Percentiles rank a stretch among this genome's conserved stretches.
Evolutionary conservation across 2,888 invertebrate genomes (phyloP).

Genomic region (Cerastis leucographa): DNA sequence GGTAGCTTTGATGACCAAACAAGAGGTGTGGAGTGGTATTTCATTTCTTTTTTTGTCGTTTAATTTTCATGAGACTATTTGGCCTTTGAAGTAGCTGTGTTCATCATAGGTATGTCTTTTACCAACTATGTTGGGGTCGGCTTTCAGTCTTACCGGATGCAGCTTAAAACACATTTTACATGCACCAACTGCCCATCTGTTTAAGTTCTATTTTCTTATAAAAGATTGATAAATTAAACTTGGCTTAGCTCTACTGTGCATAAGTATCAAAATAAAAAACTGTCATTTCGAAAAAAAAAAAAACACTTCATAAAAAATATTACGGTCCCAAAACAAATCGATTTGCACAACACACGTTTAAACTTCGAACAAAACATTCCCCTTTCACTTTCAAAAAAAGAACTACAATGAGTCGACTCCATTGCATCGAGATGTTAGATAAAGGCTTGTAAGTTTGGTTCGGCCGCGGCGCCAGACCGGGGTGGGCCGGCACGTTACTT

Average conservation of each 20-base stretch:
- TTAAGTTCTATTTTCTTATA: not conserved
- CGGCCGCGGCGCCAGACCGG: conserved; percentile 80
- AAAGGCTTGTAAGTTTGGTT: conserved; percentile 72
- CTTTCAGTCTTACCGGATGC: not conserved
- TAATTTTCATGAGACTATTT: not conserved
- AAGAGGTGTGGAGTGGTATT: conserved; percentile 74
- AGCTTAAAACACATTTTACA: not conserved
- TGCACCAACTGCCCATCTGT: not conserved
- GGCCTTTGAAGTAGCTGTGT: not conserved
- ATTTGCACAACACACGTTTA: conserved; percentile 8
- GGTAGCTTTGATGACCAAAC: conserved; percentile 79
- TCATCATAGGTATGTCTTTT: not conserved
- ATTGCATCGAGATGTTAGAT: conserved; percentile 76
- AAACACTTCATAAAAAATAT: not conserved
- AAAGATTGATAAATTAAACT: not conserved
- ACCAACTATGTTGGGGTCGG: not conserved
- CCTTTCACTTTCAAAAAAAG: conserved; percentile 34
- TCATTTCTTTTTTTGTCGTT: not conserved
- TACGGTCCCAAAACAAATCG: not conserved
- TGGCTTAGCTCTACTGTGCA: conserved; percentile 1
- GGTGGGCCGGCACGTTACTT: conserved; percentile 73
- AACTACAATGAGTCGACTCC: conserved; percentile 68
- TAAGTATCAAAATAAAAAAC: not conserved
- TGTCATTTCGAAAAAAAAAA: not conserved
- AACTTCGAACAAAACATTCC: conserved; percentile 29